Evolutionary conservation across 2,797 vertebrate species (phyloP).

Genomic region (Aldrovandia affinis): DNA sequence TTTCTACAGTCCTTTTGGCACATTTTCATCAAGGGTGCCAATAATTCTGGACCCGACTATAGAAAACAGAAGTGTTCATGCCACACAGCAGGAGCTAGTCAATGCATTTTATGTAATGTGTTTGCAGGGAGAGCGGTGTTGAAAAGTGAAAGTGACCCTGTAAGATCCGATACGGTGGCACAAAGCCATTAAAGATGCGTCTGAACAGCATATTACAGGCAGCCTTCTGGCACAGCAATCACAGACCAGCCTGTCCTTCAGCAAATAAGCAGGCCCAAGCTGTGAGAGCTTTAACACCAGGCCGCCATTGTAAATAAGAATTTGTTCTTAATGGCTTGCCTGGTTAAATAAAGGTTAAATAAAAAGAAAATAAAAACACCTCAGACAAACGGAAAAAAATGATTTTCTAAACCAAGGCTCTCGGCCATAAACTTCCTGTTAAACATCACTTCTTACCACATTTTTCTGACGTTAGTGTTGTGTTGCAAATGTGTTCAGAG

Average conservation of each 20-base stretch:
- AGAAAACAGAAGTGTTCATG: background rate
- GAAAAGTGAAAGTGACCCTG: constrained; percentile 31
- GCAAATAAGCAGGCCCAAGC: background rate
- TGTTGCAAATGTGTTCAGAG: too few relatives aligned
- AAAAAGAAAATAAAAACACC: too few relatives aligned
- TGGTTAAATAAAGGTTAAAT: too few relatives aligned
- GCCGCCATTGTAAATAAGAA: background rate
- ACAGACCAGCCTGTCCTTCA: background rate
- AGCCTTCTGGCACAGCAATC: constrained; percentile 8
- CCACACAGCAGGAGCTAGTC: background rate
- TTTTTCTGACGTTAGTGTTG: too few relatives aligned
- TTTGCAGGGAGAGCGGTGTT: constrained; percentile 24
- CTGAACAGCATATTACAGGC: constrained; percentile 40
- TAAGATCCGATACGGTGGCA: constrained; percentile 36
- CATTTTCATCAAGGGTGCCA: too few relatives aligned
- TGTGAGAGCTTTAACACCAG: background rate
- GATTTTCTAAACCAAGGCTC: background rate
- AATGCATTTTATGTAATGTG: constrained; percentile 28
- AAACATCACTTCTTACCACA: too few relatives aligned
- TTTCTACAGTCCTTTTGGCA: too few relatives aligned
- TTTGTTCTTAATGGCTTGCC: background rate
- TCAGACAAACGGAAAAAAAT: too few relatives aligned
- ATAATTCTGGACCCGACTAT: too few relatives aligned
- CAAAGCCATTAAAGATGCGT: constrained; percentile 37
- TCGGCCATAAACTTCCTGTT: too few relatives aligned